Percentiles rank a stretch among this genome's conserved stretches.
phyloP scores from a whole-genome alignment of 2,888 invertebrate genomes.

The Dorcus hopei region DNA sequence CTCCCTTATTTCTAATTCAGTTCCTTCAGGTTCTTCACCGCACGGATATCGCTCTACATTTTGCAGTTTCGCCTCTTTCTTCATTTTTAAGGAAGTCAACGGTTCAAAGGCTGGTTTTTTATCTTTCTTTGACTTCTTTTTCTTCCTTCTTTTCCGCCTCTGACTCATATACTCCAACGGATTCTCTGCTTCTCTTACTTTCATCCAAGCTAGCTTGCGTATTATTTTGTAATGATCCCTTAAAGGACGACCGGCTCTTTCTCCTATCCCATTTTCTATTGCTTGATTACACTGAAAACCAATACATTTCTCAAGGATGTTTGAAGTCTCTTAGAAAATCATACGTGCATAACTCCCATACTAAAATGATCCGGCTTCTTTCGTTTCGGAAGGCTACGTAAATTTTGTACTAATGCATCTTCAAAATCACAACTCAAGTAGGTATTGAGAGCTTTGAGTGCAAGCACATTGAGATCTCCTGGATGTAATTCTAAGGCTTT shows the following conservation, averaged over 20 bases:
- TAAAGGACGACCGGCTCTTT: constrained; percentile 43
- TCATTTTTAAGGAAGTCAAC: constrained; percentile 22
- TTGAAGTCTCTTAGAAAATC: background rate
- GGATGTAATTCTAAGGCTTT: constrained; percentile 45
- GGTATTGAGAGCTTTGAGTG: constrained; percentile 41
- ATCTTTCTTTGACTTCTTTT: constrained; percentile 23
- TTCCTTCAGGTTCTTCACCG: constrained; percentile 15
- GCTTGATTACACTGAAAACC: constrained; percentile 42
- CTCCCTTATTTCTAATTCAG: constrained; percentile 33
- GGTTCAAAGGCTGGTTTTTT: constrained; percentile 26
- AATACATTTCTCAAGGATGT: background rate
- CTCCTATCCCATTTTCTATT: constrained; percentile 45
- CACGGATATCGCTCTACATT: constrained; percentile 12
- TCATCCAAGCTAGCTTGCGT: constrained; percentile 44
- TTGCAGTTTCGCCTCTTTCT: constrained; percentile 12
- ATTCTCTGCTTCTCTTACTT: constrained; percentile 35
- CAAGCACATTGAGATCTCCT: constrained; percentile 38
- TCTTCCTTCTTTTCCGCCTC: constrained; percentile 32
- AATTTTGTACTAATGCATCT: constrained; percentile 42
- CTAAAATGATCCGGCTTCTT: constrained; percentile 45
- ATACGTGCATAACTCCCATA: constrained; percentile 47
- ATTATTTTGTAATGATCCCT: constrained; percentile 47
- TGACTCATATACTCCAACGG: constrained; percentile 32
- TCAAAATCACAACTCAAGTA: constrained; percentile 47
- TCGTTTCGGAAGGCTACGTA: constrained; percentile 32